Conservation (phyloP, 2,113 vertebrate genomes). For the Rhinoderma darwinii region DNA sequence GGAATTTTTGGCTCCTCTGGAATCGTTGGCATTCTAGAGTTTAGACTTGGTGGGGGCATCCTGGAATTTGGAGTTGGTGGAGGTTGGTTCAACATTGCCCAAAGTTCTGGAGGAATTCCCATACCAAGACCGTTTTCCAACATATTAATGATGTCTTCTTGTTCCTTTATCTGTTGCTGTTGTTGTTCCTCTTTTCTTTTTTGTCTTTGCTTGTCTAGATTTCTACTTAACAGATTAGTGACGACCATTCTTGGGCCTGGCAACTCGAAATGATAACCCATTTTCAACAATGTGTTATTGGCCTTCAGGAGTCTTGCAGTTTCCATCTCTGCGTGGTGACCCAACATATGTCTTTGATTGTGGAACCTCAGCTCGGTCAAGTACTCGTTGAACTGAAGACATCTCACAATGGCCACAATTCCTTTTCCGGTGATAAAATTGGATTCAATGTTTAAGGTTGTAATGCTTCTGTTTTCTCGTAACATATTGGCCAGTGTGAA, state of each 20-base stretch:
- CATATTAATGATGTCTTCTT: constrained; percentile 83
- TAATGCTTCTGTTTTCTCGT: constrained; percentile 91
- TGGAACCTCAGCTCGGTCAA: constrained; percentile 95
- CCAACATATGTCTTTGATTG: constrained; percentile 96
- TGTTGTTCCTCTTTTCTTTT: constrained; percentile 87
- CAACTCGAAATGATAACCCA: constrained; percentile 96
- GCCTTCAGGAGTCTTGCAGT: constrained; percentile 91
- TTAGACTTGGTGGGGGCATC: constrained; percentile 67
- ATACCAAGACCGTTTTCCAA: constrained; percentile 85
- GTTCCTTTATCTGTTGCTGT: constrained; percentile 85
- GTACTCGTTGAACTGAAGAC: constrained; percentile 95
- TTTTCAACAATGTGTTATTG: constrained; percentile 91
- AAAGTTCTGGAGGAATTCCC: constrained; percentile 85
- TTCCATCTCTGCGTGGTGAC: constrained; percentile 96
- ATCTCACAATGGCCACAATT: constrained; percentile 90
- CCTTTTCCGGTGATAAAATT: constrained; percentile 94
- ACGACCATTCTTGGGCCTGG: constrained; percentile 97
- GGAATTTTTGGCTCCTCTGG: constrained; percentile 24
- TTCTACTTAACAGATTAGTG: constrained; percentile 92
- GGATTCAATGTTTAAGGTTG: constrained; percentile 91
- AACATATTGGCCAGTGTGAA: constrained; percentile 93
- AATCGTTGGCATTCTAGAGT: constrained; percentile 67
- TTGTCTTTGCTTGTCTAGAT: constrained; percentile 90
- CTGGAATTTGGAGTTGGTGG: constrained; percentile 66
- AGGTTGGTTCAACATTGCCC: constrained; percentile 82